Base-by-base conservation (phyloP, 1,140 invertebrate species). In the Nasonia vitripennis region DNA sequence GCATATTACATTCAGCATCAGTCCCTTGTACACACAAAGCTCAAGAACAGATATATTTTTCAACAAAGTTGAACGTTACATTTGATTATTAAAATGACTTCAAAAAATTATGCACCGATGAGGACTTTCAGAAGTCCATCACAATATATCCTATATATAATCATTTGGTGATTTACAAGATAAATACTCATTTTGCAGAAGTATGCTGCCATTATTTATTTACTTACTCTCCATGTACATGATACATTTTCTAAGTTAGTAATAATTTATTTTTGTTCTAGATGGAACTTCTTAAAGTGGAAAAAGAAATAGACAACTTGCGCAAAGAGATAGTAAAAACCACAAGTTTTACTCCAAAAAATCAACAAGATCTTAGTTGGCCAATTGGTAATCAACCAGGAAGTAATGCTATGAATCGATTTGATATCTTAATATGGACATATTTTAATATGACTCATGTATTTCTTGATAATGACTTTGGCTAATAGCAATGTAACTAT, bases 171-270 rank as follows among this genome's bases (percentile, higher is more conserved):
- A 94, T 96, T 87, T 97, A 96, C 90, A 95, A 95, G 88, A 93
- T 97, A 12, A 96, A 97, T 90, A 94, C 95, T 83, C 95, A 95
- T 90, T 96, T 96, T 90, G 95, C 95, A 81, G 94, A 95, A 90
- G 95, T 96, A 92, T 93, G 89, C 89, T 68, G 84, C n/a, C 84
- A 80, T 67, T 78, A 51, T 85, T 85, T 78, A 45, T 5, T 20
- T 86, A 67, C 78, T 9, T 68, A 7, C 1, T 74, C 31, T 27
- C 14, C 41, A 73, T 75, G 6, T 12, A 74, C 70, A 34, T 27
- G 34, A 34, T n/a, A 23, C 5, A 67, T 81, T 75, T 41, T 23
- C 27, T 78, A 20, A 20, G 51, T n/a, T 31, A 81, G 41, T 31
- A 81, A 68, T 55, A 86, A 67, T 71, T 34, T 73, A 45, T 81